These are phyloP conservation scores for Perodicticus potto DNA, from an alignment of 2,797 vertebrate genomes.

Conservation along the genomic window DNA sequence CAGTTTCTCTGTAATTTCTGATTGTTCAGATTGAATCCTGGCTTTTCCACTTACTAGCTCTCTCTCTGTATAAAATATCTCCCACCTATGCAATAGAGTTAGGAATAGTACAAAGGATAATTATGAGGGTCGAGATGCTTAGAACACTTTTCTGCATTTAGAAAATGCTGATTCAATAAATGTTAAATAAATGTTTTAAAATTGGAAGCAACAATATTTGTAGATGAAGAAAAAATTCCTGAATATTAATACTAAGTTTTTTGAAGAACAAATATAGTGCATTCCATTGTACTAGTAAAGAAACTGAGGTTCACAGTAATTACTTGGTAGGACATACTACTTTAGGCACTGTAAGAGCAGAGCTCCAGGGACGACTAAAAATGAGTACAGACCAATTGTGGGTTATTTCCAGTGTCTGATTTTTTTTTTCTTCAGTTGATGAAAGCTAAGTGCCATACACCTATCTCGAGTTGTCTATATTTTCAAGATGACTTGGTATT, in stretches of 20 bases:
- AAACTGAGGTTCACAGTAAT: not conserved
- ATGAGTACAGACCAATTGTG: not conserved
- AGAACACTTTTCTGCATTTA: not conserved
- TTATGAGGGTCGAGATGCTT: not conserved
- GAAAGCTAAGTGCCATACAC: not conserved
- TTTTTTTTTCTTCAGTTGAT: not conserved
- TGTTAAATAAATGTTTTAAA: constrained; percentile 10
- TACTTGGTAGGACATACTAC: not conserved
- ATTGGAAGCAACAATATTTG: not conserved
- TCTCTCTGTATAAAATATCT: not conserved
- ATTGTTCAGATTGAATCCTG: not conserved
- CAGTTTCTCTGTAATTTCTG: not conserved
- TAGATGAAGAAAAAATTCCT: not conserved
- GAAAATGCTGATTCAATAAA: not conserved
- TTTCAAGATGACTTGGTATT: not conserved
- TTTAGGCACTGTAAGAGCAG: not conserved
- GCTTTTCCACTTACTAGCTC: not conserved
- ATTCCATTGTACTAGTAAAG: not conserved
- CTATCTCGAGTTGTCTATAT: not conserved
- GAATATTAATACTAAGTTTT: not conserved
- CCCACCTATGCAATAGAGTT: not conserved
- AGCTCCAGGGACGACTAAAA: not conserved
- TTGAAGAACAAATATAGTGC: not conserved
- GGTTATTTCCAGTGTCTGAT: not conserved
- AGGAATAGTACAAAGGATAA: not conserved